phyloP scores from a whole-genome alignment of 2,888 invertebrate genomes.

The Caenorhabditis panamensis region DNA sequence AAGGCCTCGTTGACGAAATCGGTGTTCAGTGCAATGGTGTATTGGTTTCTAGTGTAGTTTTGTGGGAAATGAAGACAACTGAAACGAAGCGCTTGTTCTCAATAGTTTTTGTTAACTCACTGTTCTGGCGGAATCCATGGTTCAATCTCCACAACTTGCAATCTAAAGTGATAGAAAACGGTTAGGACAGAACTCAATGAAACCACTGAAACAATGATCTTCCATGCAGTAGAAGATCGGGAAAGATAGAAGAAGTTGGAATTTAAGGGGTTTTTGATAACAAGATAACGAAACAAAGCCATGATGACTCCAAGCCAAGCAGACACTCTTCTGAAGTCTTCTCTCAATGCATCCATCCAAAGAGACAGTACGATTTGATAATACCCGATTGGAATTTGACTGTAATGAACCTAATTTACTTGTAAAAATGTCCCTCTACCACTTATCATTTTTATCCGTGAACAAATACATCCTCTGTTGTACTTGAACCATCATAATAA shows the following conservation, averaged over 20 bases:
- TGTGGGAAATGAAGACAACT: conserved; percentile 16
- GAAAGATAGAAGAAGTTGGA: conserved; percentile 5
- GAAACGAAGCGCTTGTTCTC: too few relatives aligned
- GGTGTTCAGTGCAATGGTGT: not conserved
- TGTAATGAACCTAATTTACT: not conserved
- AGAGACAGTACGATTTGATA: not conserved
- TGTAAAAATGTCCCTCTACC: not conserved
- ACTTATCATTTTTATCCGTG: too few relatives aligned
- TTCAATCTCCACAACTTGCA: not conserved
- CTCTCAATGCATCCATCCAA: conserved; percentile 8
- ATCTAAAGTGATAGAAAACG: not conserved
- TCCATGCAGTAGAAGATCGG: not conserved
- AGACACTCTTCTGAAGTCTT: conserved; percentile 10
- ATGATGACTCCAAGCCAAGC: conserved; percentile 32
- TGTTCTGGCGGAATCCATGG: conserved; percentile 24
- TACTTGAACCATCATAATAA: conserved; percentile 11
- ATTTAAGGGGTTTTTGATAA: conserved; percentile 21
- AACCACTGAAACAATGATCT: not conserved
- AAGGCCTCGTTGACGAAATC: not conserved
- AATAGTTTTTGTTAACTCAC: too few relatives aligned
- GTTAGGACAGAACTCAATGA: not conserved
- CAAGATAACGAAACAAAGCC: conserved; percentile 15
- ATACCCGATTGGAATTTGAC: not conserved
- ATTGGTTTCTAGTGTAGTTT: conserved; percentile 9
- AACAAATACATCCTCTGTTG: too few relatives aligned